Base-by-base conservation (phyloP, 2,888 invertebrate species). In the Cabera pusaria region DNA sequence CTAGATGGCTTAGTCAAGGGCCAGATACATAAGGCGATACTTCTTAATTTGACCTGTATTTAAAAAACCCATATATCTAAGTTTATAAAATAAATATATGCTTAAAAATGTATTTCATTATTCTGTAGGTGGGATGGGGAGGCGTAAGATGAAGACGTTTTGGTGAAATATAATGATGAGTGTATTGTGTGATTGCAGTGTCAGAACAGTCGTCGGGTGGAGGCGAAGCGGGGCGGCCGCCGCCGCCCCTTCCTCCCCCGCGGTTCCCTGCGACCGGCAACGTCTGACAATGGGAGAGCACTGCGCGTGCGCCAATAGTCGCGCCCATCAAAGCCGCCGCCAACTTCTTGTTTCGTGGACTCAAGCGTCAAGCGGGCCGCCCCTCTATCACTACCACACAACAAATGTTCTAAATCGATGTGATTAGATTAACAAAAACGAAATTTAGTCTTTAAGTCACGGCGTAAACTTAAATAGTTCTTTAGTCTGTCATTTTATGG, bases 201-300 rank as follows among this genome's bases (percentile, higher is more conserved):
- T 96, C 95, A 84, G 96, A 96, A 90, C 95, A 93, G 90, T 96
- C 95, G 90, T 95, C 95, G 90, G 89, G 89, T 83, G 91, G 88
- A 82, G 94, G 93, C 81, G 92, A 91, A 82, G 92, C 87, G 71
- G 83, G 90, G 71, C 92, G 94, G 79, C 93, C 94, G 79, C 95
- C 95, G 80, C 95, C 95, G 60, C 94, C 95, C 76, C 93, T 94
- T 87, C 95, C 93, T 59, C 95, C 94, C 59, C 94, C 94, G 76
- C 92, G 94, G 73, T 94, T 93, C 90, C 94, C 94, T 73, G 92
- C 93, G 90, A 92, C 93, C 61, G 87, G 88, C 82, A 85, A 87
- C 90, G 94, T 95, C 91, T 95, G 94, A 95, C 94, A 93, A 92
- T 93, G 93, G 94, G 93, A 92, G 75, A 70, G 64, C 67, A 77